Conservation (phyloP, 2,888 invertebrate species). For the Oscheius sp. region DNA sequence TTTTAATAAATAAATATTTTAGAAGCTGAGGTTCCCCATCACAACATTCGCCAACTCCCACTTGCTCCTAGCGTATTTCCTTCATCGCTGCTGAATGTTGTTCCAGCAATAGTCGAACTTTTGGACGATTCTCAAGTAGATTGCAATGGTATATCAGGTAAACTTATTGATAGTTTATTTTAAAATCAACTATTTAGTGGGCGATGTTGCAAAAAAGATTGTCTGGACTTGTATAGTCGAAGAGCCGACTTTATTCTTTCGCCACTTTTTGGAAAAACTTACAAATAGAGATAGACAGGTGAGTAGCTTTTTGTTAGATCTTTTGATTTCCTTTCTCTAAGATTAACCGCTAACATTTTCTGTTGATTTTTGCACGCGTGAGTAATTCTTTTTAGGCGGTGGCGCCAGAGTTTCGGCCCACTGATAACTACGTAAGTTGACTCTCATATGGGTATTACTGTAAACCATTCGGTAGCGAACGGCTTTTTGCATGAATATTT, state of each 20-base stretch:
- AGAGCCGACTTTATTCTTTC: constrained; percentile 91
- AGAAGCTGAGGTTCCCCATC: constrained; percentile 58
- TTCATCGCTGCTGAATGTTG: constrained; percentile 92
- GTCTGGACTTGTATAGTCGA: constrained; percentile 98
- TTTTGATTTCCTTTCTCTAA: background rate
- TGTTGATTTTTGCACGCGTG: constrained; percentile 17
- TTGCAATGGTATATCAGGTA: constrained; percentile 82
- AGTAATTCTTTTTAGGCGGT: constrained; percentile 28
- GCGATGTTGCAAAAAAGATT: constrained; percentile 94
- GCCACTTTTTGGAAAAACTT: constrained; percentile 89
- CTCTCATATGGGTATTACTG: background rate
- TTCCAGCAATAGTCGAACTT: constrained; percentile 90
- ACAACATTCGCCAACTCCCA: constrained; percentile 76
- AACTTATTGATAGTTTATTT: background rate
- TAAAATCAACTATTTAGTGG: constrained; percentile 77
- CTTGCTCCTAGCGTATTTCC: constrained; percentile 94
- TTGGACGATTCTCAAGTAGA: constrained; percentile 96
- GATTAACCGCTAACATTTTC: background rate
- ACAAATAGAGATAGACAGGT: constrained; percentile 76
- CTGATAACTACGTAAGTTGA: constrained; percentile 32
- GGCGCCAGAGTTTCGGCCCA: constrained; percentile 28
- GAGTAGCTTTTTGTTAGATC: background rate
- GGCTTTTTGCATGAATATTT: constrained; percentile 14
- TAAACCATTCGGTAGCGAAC: constrained; percentile 16
- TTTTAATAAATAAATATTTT: background rate